Conservation (phyloP, 2,888 invertebrate genomes). For the Galerucella pusilla region DNA sequence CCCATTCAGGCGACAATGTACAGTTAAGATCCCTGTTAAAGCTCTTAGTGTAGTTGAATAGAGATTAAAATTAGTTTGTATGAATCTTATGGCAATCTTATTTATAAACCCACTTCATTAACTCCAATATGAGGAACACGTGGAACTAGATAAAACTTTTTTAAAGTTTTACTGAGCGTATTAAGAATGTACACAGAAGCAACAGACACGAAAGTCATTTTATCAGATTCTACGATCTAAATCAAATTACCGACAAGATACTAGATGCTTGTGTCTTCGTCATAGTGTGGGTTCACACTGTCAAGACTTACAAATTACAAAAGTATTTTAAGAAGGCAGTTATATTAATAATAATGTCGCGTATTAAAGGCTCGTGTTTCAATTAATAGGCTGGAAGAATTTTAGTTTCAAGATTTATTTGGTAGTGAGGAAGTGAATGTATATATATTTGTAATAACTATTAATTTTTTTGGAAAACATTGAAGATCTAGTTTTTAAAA, state of each 20-base stretch:
- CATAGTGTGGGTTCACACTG: conserved; percentile 45
- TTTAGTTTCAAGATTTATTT: conserved; percentile 25
- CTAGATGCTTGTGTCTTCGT: conserved; percentile 46
- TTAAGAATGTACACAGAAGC: conserved; percentile 24
- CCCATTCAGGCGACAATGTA: too few relatives aligned
- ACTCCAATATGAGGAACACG: background rate
- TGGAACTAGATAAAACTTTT: background rate
- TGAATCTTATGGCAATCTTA: too few relatives aligned
- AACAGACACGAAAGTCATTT: conserved; percentile 42
- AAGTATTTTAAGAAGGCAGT: conserved; percentile 31
- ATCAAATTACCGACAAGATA: conserved; percentile 44
- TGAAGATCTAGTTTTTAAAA: too few relatives aligned
- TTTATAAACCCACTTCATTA: background rate
- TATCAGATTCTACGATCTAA: conserved; percentile 47
- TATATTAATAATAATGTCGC: conserved; percentile 27
- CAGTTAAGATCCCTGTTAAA: too few relatives aligned
- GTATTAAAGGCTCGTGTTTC: conserved; percentile 30
- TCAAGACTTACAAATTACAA: conserved; percentile 34
- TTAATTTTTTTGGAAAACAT: too few relatives aligned
- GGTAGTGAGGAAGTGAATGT: background rate
- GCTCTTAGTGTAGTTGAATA: too few relatives aligned
- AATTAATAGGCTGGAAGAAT: conserved; percentile 27
- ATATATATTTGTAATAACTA: too few relatives aligned
- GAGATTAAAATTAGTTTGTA: too few relatives aligned
- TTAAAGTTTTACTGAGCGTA: background rate